Conservation (phyloP, 2,797 vertebrate species). For the Cuniculus paca region DNA sequence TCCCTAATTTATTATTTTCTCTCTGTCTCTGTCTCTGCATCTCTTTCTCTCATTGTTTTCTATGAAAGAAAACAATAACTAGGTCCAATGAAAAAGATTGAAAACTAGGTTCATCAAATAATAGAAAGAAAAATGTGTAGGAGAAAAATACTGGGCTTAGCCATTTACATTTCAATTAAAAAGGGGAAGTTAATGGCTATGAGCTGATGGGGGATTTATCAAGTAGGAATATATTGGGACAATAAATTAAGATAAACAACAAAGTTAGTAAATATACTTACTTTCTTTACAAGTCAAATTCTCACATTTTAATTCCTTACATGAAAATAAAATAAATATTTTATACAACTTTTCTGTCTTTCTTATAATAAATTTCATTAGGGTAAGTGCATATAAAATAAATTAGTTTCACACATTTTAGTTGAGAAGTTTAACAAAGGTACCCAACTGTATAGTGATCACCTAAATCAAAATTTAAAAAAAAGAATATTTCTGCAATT, state of each 20-base stretch:
- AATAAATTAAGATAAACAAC: not conserved
- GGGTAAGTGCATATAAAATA: not conserved
- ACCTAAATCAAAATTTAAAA: not conserved
- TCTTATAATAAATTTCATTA: not conserved
- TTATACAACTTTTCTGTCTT: not conserved
- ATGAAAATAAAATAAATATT: not conserved
- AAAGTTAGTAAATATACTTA: not conserved
- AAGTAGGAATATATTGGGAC: not conserved
- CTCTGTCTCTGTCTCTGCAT: not conserved
- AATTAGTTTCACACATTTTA: not conserved
- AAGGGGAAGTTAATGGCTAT: not conserved
- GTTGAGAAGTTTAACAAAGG: not conserved
- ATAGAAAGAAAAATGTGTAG: not conserved
- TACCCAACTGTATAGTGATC: not conserved
- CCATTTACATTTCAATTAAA: not conserved
- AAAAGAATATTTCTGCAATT: not conserved
- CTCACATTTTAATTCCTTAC: not conserved
- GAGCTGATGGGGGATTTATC: not conserved
- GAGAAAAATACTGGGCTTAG: not conserved
- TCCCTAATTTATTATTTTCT: not conserved
- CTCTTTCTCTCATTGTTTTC: not conserved
- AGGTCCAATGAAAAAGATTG: not conserved
- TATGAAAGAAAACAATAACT: not conserved
- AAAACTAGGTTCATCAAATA: not conserved
- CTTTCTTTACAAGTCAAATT: not conserved